Base-by-base conservation (phyloP, 2,888 invertebrate genomes). In the Deilephila porcellus region DNA sequence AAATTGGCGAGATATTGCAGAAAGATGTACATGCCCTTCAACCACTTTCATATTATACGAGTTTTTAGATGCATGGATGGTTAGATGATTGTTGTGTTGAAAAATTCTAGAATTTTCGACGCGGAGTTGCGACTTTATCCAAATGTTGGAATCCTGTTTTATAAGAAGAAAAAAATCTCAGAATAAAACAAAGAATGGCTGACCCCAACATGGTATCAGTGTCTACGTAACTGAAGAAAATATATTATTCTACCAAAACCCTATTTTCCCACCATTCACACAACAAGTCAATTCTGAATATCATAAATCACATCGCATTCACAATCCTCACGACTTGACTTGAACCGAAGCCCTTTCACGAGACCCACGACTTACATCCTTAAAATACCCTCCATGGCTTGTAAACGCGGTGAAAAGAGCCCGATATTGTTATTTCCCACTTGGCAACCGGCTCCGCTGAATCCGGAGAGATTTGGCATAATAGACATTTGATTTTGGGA, bases 361-460 rank as follows among this genome's bases (percentile, higher is more conserved):
- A 52, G 45, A 67, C 25, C 45, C 19, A 60, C 17, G 29, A 25
- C 67, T 45, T 56, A 56, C 56, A 56, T 56, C 56, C 56, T 56
- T 56, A 45, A 67, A 67, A 45, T 45, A 45, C 52, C 25, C 45
- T 67, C 25, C 45, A 52, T 67, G 45, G 67, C 67, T 20, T 67
- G 67, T 67, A 67, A 67, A 67, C 67, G 67, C 79, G 74, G 78
- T 79, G 80, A 81, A 83, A 82, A 83, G 80, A 80, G 83, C 83
- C 81, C 80, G 80, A 79, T 81, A 83, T 85, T 82, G 82, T 81
- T 79, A 85, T 85, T 85, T 84, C 83, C 79, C 83, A 81, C 81
- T 81, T 77, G 83, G 77, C 71, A 74, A 80, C 80, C 76, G 76
- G 60, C 73, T 81, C 80, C 80, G 78, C 81, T 77, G 81, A 79